Evolutionary conservation across 2,888 invertebrate species (phyloP).

Genomic region (Bombylius discolor): DNA sequence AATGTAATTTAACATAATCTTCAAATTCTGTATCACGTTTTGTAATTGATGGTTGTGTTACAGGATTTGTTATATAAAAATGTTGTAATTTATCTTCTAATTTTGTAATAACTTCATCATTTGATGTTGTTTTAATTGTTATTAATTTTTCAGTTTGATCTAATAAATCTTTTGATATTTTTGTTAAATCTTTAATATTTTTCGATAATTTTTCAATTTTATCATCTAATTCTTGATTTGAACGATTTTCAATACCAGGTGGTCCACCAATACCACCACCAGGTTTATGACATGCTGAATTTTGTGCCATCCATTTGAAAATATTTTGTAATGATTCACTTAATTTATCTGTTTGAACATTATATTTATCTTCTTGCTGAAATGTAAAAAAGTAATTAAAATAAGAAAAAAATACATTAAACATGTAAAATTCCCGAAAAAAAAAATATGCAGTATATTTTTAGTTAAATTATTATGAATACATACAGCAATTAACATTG

Average conservation of each 20-base stretch:
- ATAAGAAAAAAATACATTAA: too few species aligned
- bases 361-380: conserved; percentile 36
- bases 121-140: conserved; percentile 23
- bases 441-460: background rate
- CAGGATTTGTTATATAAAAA: conserved; percentile 21
- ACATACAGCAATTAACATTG: conserved; percentile 54
- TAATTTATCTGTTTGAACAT: conserved; percentile 29
- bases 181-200: conserved; percentile 22
- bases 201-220: conserved; percentile 24
- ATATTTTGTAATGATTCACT: conserved; percentile 30
- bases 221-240: conserved; percentile 21
- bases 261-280: background rate
- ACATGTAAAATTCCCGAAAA: background rate
- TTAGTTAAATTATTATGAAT: background rate
- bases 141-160: conserved; percentile 24
- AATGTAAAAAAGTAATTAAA: background rate
- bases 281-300: conserved; percentile 26
- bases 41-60: conserved; percentile 20
- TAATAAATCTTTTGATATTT: conserved; percentile 23
- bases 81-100: conserved; percentile 29
- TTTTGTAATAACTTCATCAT: conserved; percentile 26
- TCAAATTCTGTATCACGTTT: conserved; percentile 35
- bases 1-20: conserved; percentile 34
- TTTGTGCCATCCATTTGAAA: conserved; percentile 34
- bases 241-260: background rate